A percentile compares a stretch with the other conserved stretches of the same genome.
Conservation (phyloP, 2,113 vertebrate genomes). For the Aphyosemion australe region DNA sequence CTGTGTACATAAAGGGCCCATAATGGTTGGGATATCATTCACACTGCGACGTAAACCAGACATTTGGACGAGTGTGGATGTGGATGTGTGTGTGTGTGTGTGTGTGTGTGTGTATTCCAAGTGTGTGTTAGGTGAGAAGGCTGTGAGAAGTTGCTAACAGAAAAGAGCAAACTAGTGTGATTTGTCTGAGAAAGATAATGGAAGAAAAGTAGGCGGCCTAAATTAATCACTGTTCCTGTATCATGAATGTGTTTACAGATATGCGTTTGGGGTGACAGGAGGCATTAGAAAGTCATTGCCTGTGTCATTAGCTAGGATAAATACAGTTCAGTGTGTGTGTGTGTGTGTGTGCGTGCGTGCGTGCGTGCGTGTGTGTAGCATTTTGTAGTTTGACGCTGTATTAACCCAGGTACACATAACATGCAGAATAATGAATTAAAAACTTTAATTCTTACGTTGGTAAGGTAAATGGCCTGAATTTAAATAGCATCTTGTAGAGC, state of each 20-base stretch:
- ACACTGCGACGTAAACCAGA: slow-evolving; percentile 50
- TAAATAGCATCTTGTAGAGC: no score
- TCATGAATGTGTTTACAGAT: slow-evolving; percentile 11
- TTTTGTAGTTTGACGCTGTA: no score
- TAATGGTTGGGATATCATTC: slow-evolving; percentile 73
- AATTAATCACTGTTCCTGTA: slow-evolving; percentile 39
- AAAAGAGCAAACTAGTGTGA: slow-evolving; percentile 14
- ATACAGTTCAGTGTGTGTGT: neutral
- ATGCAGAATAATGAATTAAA: no score
- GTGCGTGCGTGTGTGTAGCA: no score
- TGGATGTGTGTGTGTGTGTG: neutral
- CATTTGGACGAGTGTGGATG: slow-evolving; percentile 4
- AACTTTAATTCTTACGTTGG: no score
- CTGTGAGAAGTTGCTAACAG: slow-evolving; percentile 43
- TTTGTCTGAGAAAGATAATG: slow-evolving; percentile 23
- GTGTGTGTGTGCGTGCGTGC: no score
- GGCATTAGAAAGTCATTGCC: slow-evolving; percentile 43
- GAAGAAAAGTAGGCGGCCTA: slow-evolving; percentile 25
- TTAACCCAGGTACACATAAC: no score
- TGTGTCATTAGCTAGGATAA: slow-evolving; percentile 36
- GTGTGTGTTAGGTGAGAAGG: slow-evolving; percentile 12
- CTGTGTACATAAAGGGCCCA: slow-evolving; percentile 74
- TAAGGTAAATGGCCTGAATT: no score
- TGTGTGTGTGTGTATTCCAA: slow-evolving; percentile 5
- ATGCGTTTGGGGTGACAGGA: slow-evolving; percentile 14